Conservation (phyloP, 2,113 vertebrate species). For the Hemiscyllium ocellatum region DNA sequence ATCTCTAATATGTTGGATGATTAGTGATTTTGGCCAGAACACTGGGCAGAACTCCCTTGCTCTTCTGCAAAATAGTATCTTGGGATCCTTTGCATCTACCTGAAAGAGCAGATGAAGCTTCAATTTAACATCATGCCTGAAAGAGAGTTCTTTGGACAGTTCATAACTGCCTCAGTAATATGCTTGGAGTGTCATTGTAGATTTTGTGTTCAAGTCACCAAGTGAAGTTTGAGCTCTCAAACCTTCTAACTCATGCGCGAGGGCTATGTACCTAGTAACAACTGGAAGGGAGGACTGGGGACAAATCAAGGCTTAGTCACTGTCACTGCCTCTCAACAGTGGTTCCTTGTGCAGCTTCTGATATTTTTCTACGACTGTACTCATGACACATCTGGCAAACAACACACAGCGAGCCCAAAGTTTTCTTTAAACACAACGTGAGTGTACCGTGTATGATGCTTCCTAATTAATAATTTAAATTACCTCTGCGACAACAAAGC, state of each 20-base stretch:
- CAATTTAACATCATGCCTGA: neutral
- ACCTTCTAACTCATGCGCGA: neutral
- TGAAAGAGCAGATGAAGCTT: neutral
- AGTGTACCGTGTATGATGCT: neutral
- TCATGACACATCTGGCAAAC: neutral
- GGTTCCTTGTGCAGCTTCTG: too few relatives aligned
- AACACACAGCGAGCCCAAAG: neutral
- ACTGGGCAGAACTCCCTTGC: neutral
- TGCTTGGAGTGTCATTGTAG: neutral
- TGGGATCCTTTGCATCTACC: too few relatives aligned
- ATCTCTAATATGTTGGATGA: neutral
- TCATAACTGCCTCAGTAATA: neutral
- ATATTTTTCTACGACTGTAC: too few relatives aligned
- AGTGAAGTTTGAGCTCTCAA: neutral
- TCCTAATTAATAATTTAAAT: neutral
- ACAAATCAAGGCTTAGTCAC: neutral
- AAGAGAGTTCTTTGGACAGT: neutral
- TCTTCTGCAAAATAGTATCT: neutral
- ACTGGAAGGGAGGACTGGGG: neutral
- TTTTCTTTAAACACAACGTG: neutral
- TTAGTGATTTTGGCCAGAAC: neutral
- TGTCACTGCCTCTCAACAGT: too few relatives aligned
- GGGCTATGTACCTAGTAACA: neutral
- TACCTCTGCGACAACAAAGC: neutral
- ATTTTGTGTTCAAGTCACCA: neutral